Evolutionary conservation across 2,888 invertebrate species (phyloP).

Genomic region (Fabriciana adippe): DNA sequence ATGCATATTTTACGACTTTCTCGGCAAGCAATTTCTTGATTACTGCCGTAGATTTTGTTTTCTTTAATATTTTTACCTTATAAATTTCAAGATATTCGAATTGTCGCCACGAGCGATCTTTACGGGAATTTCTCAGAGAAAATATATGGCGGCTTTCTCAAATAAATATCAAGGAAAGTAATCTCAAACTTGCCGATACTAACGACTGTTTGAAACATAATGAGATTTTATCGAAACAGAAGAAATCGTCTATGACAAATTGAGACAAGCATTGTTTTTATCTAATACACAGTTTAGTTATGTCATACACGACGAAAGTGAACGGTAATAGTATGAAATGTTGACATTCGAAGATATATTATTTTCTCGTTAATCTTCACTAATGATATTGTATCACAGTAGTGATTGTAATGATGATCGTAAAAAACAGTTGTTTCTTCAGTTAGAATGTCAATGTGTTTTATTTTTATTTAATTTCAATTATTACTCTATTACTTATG

Average conservation of each 20-base stretch:
- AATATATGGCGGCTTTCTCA: constrained; percentile 39
- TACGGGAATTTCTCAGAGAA: constrained; percentile 33
- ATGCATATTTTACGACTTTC: constrained; percentile 17
- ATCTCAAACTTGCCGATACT: constrained; percentile 36
- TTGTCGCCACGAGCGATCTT: constrained; percentile 33
- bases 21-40: constrained; percentile 12
- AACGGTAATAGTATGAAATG: constrained; percentile 34
- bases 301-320: constrained; percentile 39
- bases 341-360: constrained; percentile 32
- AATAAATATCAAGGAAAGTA: constrained; percentile 33
- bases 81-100: constrained; percentile 26
- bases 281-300: constrained; percentile 40
- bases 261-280: constrained; percentile 48
- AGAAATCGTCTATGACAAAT: constrained; percentile 57
- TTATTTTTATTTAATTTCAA: constrained; percentile 14
- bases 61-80: constrained; percentile 13
- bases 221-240: constrained; percentile 47
- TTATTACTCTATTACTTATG: neutral
- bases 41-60: constrained; percentile 18
- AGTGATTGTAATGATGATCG: constrained; percentile 28
- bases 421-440: constrained; percentile 20
- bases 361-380: constrained; percentile 36
- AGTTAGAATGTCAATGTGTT: neutral
- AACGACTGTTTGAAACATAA: constrained; percentile 38
- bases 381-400: constrained; percentile 29